Evolutionary conservation across 1,140 invertebrate genomes (phyloP).

Genomic region (Steinernema khuongi): DNA sequence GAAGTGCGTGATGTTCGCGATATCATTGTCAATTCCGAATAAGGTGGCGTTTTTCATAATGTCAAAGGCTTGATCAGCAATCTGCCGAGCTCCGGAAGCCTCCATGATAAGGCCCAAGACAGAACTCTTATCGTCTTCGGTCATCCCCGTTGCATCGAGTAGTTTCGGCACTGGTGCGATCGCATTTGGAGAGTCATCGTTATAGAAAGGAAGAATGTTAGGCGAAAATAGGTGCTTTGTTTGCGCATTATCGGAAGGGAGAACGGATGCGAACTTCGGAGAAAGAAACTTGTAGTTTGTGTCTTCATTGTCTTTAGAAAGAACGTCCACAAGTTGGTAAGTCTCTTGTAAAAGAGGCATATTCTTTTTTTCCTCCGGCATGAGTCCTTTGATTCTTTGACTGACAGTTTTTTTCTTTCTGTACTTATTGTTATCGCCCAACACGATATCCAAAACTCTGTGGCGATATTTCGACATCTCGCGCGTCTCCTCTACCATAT

Average conservation of each 20-base stretch:
- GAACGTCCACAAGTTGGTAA: background rate
- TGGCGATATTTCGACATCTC: slow-evolving; percentile 26
- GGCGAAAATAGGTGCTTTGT: slow-evolving; percentile 24
- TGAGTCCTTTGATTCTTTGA: background rate
- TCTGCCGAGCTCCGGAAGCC: slow-evolving; percentile 18
- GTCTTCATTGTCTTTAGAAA: background rate
- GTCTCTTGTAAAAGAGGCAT: background rate
- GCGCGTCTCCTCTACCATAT: slow-evolving; percentile 20
- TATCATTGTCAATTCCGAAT: background rate
- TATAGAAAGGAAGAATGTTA: slow-evolving; percentile 29
- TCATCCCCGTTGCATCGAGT: slow-evolving; percentile 19
- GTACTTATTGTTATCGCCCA: slow-evolving; percentile 31
- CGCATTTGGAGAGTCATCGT: slow-evolving; percentile 25
- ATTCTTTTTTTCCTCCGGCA: background rate
- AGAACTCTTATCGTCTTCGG: slow-evolving; percentile 24
- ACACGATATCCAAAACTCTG: slow-evolving; percentile 34
- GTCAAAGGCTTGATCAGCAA: slow-evolving; percentile 28
- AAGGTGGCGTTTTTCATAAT: slow-evolving; percentile 9
- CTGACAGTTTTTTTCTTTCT: slow-evolving; percentile 23
- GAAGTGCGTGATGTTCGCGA: background rate
- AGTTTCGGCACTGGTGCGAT: slow-evolving; percentile 27
- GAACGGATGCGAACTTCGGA: background rate
- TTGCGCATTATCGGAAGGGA: background rate
- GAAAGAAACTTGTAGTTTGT: background rate
- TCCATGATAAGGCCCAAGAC: slow-evolving; percentile 29